phyloP scores from a whole-genome alignment of 2,888 invertebrate genomes.

The Gibbula magus region DNA sequence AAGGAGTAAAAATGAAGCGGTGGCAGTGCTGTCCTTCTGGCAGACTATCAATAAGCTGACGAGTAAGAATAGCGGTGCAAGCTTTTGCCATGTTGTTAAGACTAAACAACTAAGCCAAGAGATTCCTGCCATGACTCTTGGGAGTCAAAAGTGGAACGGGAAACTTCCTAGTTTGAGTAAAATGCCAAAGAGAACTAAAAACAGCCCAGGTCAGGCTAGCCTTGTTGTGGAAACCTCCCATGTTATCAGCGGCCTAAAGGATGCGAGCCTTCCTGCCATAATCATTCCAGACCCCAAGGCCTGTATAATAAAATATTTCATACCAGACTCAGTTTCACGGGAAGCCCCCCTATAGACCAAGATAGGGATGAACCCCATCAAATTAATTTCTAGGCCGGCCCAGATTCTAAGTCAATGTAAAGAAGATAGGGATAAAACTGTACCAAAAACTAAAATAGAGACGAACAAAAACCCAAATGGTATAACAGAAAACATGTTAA shows the following conservation, averaged over 20 bases:
- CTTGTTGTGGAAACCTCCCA: background rate
- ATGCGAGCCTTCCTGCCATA: background rate
- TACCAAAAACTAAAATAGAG: constrained; percentile 3
- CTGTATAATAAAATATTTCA: constrained; percentile 46
- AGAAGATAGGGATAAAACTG: constrained; percentile 32
- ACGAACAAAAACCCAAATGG: constrained; percentile 19
- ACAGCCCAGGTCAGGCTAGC: background rate
- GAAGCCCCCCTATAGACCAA: constrained; percentile 28
- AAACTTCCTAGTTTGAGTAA: background rate
- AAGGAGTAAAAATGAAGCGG: background rate
- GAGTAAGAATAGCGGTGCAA: constrained; percentile 19
- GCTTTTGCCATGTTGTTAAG: constrained; percentile 25
- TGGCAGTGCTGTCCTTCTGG: background rate
- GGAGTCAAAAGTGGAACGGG: constrained; percentile 29
- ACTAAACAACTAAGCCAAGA: background rate
- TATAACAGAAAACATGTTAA: constrained; percentile 27
- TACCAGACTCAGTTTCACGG: constrained; percentile 46
- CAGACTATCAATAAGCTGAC: background rate
- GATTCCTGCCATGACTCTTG: constrained; percentile 6
- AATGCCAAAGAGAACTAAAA: background rate
- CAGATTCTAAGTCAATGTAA: constrained; percentile 41
- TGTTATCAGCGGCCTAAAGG: background rate
- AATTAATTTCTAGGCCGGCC: constrained; percentile 49
- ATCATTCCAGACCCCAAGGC: background rate
- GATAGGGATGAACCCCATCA: constrained; percentile 47